Evolutionary conservation across 2,888 invertebrate genomes (phyloP).

Genomic region (Cylindroiulus punctatus): DNA sequence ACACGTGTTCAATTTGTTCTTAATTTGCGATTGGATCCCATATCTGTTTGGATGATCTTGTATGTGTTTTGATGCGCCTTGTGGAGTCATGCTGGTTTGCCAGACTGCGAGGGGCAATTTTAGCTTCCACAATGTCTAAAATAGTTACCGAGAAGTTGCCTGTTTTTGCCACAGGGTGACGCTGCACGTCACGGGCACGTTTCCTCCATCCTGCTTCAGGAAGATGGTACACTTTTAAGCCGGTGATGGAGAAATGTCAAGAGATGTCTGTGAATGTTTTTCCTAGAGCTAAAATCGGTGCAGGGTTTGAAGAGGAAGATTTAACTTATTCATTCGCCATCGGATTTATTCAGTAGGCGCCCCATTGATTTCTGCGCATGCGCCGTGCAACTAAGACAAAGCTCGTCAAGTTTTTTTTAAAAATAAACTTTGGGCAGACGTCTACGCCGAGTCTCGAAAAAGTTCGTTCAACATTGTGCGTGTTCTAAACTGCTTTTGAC

Average conservation of each 20-base stretch:
- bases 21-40: too few species aligned
- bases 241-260: constrained; percentile 11
- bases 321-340: constrained; percentile 29
- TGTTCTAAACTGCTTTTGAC: too few species aligned
- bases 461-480: too few species aligned
- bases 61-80: too few species aligned
- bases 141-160: not conserved
- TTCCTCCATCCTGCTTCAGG: not conserved
- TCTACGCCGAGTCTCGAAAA: too few species aligned
- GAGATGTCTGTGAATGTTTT: not conserved
- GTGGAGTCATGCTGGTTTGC: too few species aligned
- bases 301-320: not conserved
- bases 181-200: not conserved
- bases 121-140: not conserved
- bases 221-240: not conserved
- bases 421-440: too few species aligned
- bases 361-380: not conserved
- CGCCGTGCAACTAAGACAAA: not conserved
- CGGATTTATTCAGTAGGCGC: constrained; percentile 12
- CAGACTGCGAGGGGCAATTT: not conserved
- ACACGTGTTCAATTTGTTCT: too few species aligned
- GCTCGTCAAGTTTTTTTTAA: not conserved
- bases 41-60: too few species aligned
- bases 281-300: not conserved
- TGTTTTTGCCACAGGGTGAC: not conserved